Conservation (phyloP, 2,888 invertebrate genomes). For the Bombylius discolor region DNA sequence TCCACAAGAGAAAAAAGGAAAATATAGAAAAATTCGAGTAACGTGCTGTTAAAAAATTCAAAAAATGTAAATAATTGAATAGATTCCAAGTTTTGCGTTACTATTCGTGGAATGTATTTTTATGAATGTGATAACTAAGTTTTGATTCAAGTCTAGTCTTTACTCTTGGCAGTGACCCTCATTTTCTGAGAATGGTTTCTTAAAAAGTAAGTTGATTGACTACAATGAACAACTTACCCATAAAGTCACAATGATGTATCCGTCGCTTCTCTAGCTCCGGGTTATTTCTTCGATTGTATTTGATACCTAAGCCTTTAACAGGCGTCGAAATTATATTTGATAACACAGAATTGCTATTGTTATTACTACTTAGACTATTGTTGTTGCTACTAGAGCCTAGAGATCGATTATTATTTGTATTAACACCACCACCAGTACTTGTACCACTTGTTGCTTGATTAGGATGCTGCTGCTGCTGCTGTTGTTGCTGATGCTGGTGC, state of each 20-base stretch:
- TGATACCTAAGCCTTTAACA: constrained; percentile 38
- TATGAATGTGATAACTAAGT: too few relatives aligned
- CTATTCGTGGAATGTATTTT: too few relatives aligned
- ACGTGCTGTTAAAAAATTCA: too few relatives aligned
- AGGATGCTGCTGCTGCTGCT: constrained; percentile 5
- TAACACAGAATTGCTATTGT: constrained; percentile 17
- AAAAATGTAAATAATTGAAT: too few relatives aligned
- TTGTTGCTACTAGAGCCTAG: constrained; percentile 16
- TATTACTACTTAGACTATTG: constrained; percentile 11
- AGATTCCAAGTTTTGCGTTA: too few relatives aligned
- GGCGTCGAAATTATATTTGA: constrained; percentile 22
- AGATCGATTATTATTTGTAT: constrained; percentile 16
- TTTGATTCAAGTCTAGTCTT: too few relatives aligned
- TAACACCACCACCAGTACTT: not conserved
- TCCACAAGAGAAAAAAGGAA: too few relatives aligned
- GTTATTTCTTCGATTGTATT: constrained; percentile 90
- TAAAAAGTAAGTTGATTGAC: too few relatives aligned
- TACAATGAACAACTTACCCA: constrained; percentile 46
- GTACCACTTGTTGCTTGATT: not conserved
- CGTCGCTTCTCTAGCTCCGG: constrained; percentile 91
- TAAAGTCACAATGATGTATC: constrained; percentile 93
- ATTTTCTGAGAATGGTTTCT: too few relatives aligned
- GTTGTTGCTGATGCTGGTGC: constrained; percentile 6
- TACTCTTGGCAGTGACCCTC: too few relatives aligned
- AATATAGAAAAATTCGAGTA: too few relatives aligned